Percentiles rank a stretch among this genome's conserved stretches.
phyloP scores from a whole-genome alignment of 1,140 invertebrate species.

The Apis mellifera region DNA sequence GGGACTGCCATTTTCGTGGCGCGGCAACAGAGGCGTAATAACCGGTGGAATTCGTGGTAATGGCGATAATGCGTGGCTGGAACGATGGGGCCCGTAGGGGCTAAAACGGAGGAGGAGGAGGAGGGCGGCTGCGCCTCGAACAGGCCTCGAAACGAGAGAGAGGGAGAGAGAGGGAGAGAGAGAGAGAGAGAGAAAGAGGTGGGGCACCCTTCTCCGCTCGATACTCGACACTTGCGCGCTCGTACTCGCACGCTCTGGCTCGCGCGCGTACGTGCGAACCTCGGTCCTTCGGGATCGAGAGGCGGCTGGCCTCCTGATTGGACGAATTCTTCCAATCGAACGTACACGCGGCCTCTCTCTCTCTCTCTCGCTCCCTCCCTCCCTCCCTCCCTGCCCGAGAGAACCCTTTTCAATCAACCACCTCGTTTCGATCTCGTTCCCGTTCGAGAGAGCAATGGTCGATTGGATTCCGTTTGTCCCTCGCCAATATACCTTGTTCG shows the following conservation, averaged over 20 bases:
- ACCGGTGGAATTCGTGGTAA: constrained; percentile 70
- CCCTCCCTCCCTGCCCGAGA: not conserved
- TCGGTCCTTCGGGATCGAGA: constrained; percentile 52
- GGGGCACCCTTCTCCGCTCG: constrained; percentile 62
- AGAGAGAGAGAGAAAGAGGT: constrained; percentile 58
- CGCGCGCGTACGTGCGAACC: constrained; percentile 57
- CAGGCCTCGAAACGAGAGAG: constrained; percentile 35
- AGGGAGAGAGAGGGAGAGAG: too few relatives aligned
- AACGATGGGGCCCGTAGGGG: constrained; percentile 52
- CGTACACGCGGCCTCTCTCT: constrained; percentile 50
- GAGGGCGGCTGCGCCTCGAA: constrained; percentile 13
- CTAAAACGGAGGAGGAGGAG: constrained; percentile 41
- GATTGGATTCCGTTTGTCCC: not conserved
- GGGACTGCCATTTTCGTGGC: constrained; percentile 69
- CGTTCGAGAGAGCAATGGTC: not conserved
- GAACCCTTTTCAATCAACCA: constrained; percentile 21
- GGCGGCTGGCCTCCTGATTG: constrained; percentile 54
- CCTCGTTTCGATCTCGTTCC: constrained; percentile 17
- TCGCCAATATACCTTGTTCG: not conserved
- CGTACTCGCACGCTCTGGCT: constrained; percentile 16
- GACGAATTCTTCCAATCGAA: constrained; percentile 62
- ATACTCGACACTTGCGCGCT: constrained; percentile 51
- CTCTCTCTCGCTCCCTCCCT: too few relatives aligned
- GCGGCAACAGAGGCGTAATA: constrained; percentile 72
- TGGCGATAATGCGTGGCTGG: constrained; percentile 65